A percentile compares a stretch with the other conserved stretches of the same genome.
These are phyloP conservation scores for Vesta saturnalis DNA, from an alignment of 2,888 invertebrate genomes.

Conservation along the genomic window DNA sequence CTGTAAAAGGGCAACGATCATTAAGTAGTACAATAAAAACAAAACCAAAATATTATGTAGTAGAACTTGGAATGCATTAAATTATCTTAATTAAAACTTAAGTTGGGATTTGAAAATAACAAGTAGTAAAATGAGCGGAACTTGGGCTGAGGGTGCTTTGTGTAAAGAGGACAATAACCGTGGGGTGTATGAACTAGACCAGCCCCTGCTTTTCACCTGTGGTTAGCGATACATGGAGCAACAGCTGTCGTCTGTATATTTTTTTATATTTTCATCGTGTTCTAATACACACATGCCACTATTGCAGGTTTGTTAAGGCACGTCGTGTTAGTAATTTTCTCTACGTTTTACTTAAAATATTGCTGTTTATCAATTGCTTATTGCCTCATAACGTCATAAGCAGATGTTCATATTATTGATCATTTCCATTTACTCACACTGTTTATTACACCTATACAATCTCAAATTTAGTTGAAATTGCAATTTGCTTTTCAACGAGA, in stretches of 20 bases:
- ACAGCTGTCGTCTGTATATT: slow-evolving; percentile 51
- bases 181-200: slow-evolving; percentile 49
- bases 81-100: slow-evolving; percentile 40
- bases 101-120: slow-evolving; percentile 36
- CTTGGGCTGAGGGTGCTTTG: slow-evolving; percentile 45
- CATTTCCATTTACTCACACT: slow-evolving; percentile 6
- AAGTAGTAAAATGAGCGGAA: slow-evolving; percentile 38
- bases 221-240: slow-evolving; percentile 48
- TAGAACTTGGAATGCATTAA: slow-evolving; percentile 22
- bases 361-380: background rate
- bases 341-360: background rate
- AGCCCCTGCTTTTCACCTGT: slow-evolving; percentile 51
- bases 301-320: slow-evolving; percentile 22
- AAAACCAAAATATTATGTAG: slow-evolving; percentile 15
- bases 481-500: no score
- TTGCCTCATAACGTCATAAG: background rate
- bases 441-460: slow-evolving; percentile 1
- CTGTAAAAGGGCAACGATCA: slow-evolving; percentile 4
- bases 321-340: slow-evolving; percentile 18
- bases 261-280: slow-evolving; percentile 35
- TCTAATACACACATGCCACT: slow-evolving; percentile 29
- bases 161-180: slow-evolving; percentile 51
- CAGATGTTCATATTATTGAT: slow-evolving; percentile 12
- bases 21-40: slow-evolving; percentile 5
- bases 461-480: no score